phyloP scores from a whole-genome alignment of 2,888 invertebrate species.

The Lasioglossum oenotherae region DNA sequence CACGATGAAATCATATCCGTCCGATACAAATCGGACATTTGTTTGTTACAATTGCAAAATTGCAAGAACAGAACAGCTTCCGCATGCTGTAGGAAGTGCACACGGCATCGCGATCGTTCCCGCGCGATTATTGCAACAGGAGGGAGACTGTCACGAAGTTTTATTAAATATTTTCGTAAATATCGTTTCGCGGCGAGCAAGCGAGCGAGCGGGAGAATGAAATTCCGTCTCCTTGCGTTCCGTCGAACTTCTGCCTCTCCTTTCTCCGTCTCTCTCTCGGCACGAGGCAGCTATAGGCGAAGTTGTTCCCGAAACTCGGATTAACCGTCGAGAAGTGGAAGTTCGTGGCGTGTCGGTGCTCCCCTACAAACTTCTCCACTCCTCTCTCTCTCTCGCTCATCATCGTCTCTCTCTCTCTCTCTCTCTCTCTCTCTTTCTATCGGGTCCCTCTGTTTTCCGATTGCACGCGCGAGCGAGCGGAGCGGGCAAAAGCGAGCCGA shows the following conservation, averaged over 20 bases:
- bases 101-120: background rate
- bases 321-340: constrained; percentile 73
- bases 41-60: too few relatives aligned
- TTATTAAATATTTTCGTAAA: constrained; percentile 4
- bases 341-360: constrained; percentile 58
- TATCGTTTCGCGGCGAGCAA: background rate
- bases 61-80: background rate
- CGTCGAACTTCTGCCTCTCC: constrained; percentile 2
- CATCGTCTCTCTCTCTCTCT: background rate
- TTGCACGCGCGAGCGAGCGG: constrained; percentile 49
- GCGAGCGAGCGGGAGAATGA: constrained; percentile 2
- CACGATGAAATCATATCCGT: too few relatives aligned
- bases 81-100: background rate
- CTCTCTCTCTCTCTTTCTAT: background rate
- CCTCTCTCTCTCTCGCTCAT: background rate
- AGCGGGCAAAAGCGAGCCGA: background rate
- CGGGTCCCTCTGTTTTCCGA: constrained; percentile 28
- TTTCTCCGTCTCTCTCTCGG: constrained; percentile 3
- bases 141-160: background rate
- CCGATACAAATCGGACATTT: too few relatives aligned
- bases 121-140: background rate
- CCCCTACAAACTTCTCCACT: constrained; percentile 52
- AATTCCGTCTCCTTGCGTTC: constrained; percentile 17
- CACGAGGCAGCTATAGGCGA: constrained; percentile 1
- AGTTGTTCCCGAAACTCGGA: constrained; percentile 76